phyloP scores from a whole-genome alignment of 1,140 invertebrate genomes.

The Drosophila grimshawi region DNA sequence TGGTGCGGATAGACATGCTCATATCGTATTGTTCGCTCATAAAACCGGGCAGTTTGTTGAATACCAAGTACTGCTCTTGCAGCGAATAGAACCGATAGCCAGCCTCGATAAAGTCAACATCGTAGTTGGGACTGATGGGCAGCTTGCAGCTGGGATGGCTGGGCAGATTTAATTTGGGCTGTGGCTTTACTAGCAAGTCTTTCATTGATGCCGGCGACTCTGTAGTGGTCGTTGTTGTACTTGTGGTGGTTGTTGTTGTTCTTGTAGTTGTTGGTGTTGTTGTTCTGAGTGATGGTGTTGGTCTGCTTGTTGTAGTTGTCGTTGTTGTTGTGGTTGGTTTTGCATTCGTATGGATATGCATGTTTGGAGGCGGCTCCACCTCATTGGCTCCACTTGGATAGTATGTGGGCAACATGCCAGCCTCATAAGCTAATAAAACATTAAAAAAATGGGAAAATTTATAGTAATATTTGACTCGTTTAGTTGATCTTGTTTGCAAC shows the following conservation, averaged over 20 bases:
- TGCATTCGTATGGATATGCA: not conserved
- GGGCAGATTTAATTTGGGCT: slow-evolving; percentile 61
- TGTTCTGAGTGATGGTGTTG: slow-evolving; percentile 26
- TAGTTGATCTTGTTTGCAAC: not conserved
- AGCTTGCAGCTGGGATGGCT: slow-evolving; percentile 85
- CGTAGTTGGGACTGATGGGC: slow-evolving; percentile 82
- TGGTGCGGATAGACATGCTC: slow-evolving; percentile 93
- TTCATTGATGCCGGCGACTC: slow-evolving; percentile 2
- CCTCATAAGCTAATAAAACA: slow-evolving; percentile 63
- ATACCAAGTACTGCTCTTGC: slow-evolving; percentile 90
- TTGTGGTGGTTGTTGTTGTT: slow-evolving; percentile 33
- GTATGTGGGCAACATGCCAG: slow-evolving; percentile 50
- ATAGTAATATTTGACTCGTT: not conserved
- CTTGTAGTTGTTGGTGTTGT: slow-evolving; percentile 50
- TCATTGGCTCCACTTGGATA: slow-evolving; percentile 71
- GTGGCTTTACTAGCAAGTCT: slow-evolving; percentile 50
- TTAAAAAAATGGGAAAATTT: not conserved
- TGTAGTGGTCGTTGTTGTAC: slow-evolving; percentile 20
- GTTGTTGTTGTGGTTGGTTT: slow-evolving; percentile 40
- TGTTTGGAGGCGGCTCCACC: slow-evolving; percentile 31
- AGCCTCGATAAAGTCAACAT: slow-evolving; percentile 69
- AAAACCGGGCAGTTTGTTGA: slow-evolving; percentile 86
- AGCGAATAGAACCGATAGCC: slow-evolving; percentile 86
- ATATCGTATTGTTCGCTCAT: slow-evolving; percentile 90
- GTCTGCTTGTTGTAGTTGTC: slow-evolving; percentile 27